Percentiles rank a stretch among this genome's conserved stretches.
Evolutionary conservation across 2,113 vertebrate genomes (phyloP).

Genomic region (Miniopterus natalensis): DNA sequence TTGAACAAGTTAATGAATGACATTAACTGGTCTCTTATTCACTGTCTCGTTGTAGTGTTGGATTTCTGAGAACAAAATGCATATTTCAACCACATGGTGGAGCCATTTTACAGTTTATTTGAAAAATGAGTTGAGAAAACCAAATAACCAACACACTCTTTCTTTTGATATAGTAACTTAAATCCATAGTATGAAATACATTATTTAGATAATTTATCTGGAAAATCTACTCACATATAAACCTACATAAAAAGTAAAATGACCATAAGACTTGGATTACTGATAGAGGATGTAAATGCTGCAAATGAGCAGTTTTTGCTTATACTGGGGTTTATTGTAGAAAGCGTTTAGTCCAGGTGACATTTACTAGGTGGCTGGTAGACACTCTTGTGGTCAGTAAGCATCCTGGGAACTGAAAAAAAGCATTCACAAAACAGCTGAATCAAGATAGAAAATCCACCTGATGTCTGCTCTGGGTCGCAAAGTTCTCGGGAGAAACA

Average conservation of each 20-base stretch:
- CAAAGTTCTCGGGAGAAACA: background rate
- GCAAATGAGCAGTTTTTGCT: background rate
- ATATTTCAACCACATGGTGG: slow-evolving; percentile 75
- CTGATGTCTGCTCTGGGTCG: background rate
- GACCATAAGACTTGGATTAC: background rate
- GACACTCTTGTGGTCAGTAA: background rate
- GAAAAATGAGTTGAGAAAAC: background rate
- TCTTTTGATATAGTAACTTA: slow-evolving; percentile 7
- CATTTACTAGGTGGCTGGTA: background rate
- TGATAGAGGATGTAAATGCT: background rate
- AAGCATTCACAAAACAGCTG: background rate
- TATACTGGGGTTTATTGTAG: background rate
- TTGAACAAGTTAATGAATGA: background rate
- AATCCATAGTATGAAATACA: background rate
- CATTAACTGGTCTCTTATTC: background rate
- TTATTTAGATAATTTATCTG: background rate
- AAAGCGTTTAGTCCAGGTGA: background rate
- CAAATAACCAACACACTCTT: background rate
- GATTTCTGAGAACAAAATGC: slow-evolving; percentile 32
- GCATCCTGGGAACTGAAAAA: background rate
- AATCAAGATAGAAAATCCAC: background rate
- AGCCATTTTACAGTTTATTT: slow-evolving; percentile 74
- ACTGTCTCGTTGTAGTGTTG: background rate
- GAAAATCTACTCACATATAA: background rate
- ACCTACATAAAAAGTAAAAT: background rate